Conservation (phyloP, 2,113 vertebrate species). For the Colistium nudipinnis region DNA sequence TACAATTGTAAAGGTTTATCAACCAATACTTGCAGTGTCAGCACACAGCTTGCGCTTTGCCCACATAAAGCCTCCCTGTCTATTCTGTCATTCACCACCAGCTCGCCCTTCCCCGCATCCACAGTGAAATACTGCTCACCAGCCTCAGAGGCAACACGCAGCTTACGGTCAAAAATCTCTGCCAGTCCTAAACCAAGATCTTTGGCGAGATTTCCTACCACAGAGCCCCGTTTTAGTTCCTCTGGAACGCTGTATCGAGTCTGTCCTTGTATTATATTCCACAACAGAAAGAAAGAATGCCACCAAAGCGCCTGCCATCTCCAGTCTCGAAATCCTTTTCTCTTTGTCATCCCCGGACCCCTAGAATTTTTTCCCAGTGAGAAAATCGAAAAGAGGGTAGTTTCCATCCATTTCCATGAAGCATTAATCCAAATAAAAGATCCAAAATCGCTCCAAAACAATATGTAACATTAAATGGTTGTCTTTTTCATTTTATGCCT, state of each 20-base stretch:
- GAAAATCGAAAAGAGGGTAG: neutral
- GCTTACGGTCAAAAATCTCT: slow-evolving; percentile 78
- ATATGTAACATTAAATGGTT: neutral
- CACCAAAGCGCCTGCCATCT: slow-evolving; percentile 70
- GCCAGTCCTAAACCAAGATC: slow-evolving; percentile 82
- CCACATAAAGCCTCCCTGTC: too few relatives aligned
- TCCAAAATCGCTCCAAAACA: neutral
- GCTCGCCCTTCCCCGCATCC: too few relatives aligned
- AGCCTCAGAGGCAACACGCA: slow-evolving; percentile 81
- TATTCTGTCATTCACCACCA: too few relatives aligned
- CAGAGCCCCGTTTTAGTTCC: slow-evolving; percentile 77
- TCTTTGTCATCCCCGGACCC: slow-evolving; percentile 64
- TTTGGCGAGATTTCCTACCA: slow-evolving; percentile 83
- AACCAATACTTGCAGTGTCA: slow-evolving; percentile 81
- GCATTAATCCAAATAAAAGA: slow-evolving; percentile 11
- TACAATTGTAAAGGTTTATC: slow-evolving; percentile 83
- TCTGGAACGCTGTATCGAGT: slow-evolving; percentile 80
- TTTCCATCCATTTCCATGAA: slow-evolving; percentile 19
- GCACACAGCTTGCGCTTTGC: too few relatives aligned
- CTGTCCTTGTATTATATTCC: slow-evolving; percentile 74
- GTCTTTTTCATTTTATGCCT: neutral
- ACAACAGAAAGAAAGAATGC: slow-evolving; percentile 66
- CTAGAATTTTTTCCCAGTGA: slow-evolving; percentile 29
- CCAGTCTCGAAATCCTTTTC: slow-evolving; percentile 58
- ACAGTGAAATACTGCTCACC: slow-evolving; percentile 79